These are phyloP conservation scores for Tipula vernalis DNA, from an alignment of 2,888 invertebrate genomes.

Conservation along the genomic window DNA sequence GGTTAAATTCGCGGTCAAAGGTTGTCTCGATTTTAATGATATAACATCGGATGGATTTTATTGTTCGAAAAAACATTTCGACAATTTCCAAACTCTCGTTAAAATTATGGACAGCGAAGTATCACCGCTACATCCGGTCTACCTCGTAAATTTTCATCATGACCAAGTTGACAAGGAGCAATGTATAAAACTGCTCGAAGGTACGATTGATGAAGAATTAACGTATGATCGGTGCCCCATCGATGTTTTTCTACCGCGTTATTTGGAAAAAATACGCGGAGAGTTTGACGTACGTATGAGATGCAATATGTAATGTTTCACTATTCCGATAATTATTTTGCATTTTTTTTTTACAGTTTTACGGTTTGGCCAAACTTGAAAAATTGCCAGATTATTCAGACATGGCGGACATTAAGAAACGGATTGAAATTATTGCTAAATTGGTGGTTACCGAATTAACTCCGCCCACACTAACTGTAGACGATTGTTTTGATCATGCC, in stretches of 20 bases:
- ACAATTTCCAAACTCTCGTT: constrained; percentile 25
- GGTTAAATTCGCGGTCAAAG: constrained; percentile 49
- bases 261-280: constrained; percentile 13
- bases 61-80: constrained; percentile 25
- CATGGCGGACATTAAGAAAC: constrained; percentile 26
- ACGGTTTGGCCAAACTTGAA: not conserved
- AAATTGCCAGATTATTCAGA: not conserved
- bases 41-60: constrained; percentile 36
- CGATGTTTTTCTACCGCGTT: constrained; percentile 19
- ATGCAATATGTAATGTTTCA: too few species aligned
- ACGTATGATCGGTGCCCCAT: constrained; percentile 22
- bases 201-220: not conserved
- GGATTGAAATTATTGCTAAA: constrained; percentile 35
- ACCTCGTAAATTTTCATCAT: constrained; percentile 25
- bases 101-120: constrained; percentile 24
- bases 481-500: constrained; percentile 34
- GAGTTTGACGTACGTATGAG: constrained; percentile 13
- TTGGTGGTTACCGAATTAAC: constrained; percentile 42
- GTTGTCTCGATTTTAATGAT: constrained; percentile 46
- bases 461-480: constrained; percentile 31
- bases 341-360: not conserved
- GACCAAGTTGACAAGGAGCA: constrained; percentile 17
- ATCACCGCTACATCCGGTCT: constrained; percentile 25
- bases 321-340: not conserved
- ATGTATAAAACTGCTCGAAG: not conserved